Evolutionary conservation across 2,797 vertebrate species (phyloP), one percentile per base, ranked within the genome.

Genomic region (Etheostoma nigrum): DNA sequence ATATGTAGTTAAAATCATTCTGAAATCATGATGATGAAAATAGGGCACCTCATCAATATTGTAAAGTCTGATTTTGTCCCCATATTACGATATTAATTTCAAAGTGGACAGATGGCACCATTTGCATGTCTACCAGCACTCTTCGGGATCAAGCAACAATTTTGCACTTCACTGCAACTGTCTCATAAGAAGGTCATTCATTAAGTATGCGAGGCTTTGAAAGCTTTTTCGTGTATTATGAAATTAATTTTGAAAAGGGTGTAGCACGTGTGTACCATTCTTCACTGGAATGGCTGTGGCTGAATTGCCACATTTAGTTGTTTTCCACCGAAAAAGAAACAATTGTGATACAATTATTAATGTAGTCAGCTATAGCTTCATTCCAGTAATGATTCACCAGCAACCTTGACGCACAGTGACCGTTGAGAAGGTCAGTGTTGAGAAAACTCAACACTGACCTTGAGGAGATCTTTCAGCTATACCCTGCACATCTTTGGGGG

Each of bases 221-320:
- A 94, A 94, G 92, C 91, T 64, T 92, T 93, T 94, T 83, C 89
- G 90, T 94, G 91, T 93, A 90, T 94, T 90, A 90, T 91, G 84
- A 87, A 91, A 92, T 92, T 79, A 67, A 88, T 88, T 92, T 88
- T 77, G 76, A 89, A 89, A 89, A 77, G 36, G 65, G 57, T 40
- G n/a, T 45, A 49, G 76, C 85, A 79, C 11, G 19, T 63, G 66
- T 61, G 25, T 57, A 58, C 73, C 72, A 74, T 81, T 81, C 69
- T 81, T 82, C 81, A 65, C 69, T 4, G 40, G 53, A 60, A 73
- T 59, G 16, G 53, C 73, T 62, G 5, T 9, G 40, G 36, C 33
- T 49, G 60, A 83, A 74, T 83, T 72, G 52, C 23, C 49, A 76
- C 42, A 67, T 83, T 85, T 65, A 65, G 27, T 63, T 62, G 11